Base-by-base conservation (phyloP, 1,140 invertebrate species). In the Colletes gigas region DNA sequence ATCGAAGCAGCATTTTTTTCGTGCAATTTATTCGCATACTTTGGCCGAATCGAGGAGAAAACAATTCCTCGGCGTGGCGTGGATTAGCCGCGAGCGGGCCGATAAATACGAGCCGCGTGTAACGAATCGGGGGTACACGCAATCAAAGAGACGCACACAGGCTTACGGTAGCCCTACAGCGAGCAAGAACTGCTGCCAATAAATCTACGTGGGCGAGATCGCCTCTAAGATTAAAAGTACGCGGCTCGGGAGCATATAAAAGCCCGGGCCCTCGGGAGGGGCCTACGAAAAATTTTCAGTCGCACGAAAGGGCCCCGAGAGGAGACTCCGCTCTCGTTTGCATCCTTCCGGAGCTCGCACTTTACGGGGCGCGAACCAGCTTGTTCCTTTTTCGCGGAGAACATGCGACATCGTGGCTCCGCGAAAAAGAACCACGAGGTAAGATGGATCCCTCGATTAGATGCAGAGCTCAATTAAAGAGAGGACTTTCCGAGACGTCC, bases 171-270 rank as follows among this genome's bases (percentile, higher is more conserved):
- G 76, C 71, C 82, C 77, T 73, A 71, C 65, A 83, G 59, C 75
- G 77, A 55, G 71, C 52, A 63, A 55, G 54, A 52, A 68, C 72
- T 30, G 30, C 55, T 41, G 83, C 67, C 78, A 82, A 84, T 85
- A 84, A 85, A 85, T 84, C 84, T 84, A 81, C 82, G 63, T 77
- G 78, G 83, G 78, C 54, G 78, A 85, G 82, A 85, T 85, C 83
- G 83, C 54, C 52, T 81, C 70, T 82, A 77, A 86, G 83, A 86
- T 84, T 84, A 86, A 84, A 75, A 82, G 79, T 57, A 77, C 66
- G 70, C 73, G 78, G 63, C 67, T 77, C 41, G 30, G 62, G 44
- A 60, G 76, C 60, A 59, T 73, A 77, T 62, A 71, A 82, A 66
- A 78, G 71, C 14, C 17, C 54, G 59, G 62, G 21, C 75, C 19